These are phyloP conservation scores for Aspidiotus rigidus DNA, from an alignment of 2,888 invertebrate species.

Conservation along the genomic window DNA sequence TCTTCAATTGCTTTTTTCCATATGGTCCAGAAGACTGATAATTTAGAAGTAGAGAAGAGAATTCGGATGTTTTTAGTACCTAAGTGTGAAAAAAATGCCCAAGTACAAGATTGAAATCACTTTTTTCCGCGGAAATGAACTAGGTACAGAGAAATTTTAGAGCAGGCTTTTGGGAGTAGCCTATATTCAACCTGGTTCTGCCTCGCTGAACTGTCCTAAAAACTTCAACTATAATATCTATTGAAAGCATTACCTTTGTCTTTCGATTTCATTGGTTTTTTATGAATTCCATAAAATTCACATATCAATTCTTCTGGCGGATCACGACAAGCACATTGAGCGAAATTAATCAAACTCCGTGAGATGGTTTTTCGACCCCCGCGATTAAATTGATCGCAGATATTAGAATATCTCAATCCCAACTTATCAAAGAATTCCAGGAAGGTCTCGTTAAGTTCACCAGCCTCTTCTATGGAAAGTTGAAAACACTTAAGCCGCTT, in stretches of 20 bases:
- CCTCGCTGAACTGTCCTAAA: conserved; percentile 1
- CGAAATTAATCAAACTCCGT: neutral
- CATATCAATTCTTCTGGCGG: neutral
- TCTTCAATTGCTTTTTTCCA: neutral
- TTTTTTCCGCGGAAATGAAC: neutral
- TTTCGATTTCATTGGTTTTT: neutral
- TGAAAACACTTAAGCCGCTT: neutral
- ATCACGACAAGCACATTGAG: neutral
- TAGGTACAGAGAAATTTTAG: conserved; percentile 1
- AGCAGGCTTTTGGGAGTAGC: neutral
- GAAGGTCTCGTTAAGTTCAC: neutral
- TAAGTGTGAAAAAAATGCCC: neutral
- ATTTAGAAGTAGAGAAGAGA: neutral
- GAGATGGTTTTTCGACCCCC: neutral
- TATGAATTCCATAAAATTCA: neutral
- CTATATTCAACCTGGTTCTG: neutral
- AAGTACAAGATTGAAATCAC: neutral
- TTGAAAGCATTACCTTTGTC: neutral
- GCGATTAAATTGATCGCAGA: neutral
- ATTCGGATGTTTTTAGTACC: neutral
- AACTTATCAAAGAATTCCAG: neutral
- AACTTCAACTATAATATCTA: neutral
- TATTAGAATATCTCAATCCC: neutral
- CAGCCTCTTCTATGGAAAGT: neutral
- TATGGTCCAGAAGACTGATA: neutral